Evolutionary conservation across 2,113 vertebrate genomes (phyloP).

Genomic region (Lamprotornis superbus): DNA sequence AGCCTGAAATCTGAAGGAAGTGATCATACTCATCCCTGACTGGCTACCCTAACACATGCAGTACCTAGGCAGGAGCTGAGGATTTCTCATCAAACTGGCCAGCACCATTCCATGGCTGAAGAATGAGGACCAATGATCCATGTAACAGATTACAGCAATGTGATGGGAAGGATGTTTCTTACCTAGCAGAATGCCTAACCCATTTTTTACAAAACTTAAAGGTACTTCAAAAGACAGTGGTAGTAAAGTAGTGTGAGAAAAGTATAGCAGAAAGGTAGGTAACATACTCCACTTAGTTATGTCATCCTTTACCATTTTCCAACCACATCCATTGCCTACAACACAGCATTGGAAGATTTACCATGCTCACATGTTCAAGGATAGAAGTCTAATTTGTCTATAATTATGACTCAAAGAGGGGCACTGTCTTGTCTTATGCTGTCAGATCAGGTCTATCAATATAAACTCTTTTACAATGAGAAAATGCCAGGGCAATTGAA

Average conservation of each 20-base stretch:
- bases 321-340: neutral
- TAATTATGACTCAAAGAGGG: neutral
- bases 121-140: neutral
- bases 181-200: neutral
- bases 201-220: neutral
- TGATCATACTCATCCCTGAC: fast-evolving
- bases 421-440: neutral
- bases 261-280: neutral
- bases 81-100: neutral
- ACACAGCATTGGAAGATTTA: neutral
- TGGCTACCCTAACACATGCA: fast-evolving
- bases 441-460: neutral
- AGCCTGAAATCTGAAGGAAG: neutral
- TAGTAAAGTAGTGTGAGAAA: neutral
- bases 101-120: neutral
- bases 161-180: neutral
- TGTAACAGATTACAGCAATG: neutral
- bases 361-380: neutral
- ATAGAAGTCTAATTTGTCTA: neutral
- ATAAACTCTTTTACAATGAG: neutral
- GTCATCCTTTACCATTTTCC: neutral
- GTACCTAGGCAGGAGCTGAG: neutral
- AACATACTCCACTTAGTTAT: neutral
- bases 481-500: neutral
- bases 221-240: neutral